These are phyloP conservation scores for Dolichopus griseipennis DNA, from an alignment of 2,888 invertebrate genomes.

Conservation along the genomic window DNA sequence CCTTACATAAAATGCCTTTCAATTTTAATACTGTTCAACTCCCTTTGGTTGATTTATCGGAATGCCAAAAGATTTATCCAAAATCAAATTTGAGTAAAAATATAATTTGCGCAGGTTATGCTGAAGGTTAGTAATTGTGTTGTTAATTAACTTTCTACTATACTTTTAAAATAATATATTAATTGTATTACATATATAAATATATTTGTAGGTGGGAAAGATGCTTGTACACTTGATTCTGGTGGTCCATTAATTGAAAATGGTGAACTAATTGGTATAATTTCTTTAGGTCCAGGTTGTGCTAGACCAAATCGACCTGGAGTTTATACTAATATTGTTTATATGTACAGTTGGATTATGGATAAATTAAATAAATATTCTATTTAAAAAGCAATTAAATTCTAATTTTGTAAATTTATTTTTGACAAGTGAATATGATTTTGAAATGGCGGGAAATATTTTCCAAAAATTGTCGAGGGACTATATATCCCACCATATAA, in stretches of 20 bases:
- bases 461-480: too few species aligned
- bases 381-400: neutral
- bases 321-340: neutral
- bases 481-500: too few species aligned
- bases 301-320: neutral
- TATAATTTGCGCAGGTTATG: neutral
- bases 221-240: neutral
- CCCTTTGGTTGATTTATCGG: neutral
- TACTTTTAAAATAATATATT: neutral
- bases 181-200: neutral
- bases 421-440: too few species aligned
- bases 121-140: neutral
- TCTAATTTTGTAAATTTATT: too few species aligned
- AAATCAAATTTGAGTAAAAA: neutral
- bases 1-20: neutral
- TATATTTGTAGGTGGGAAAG: neutral
- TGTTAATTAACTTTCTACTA: neutral
- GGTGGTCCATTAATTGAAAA: constrained; percentile 1
- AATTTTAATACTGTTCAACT: neutral
- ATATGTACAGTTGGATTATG: neutral
- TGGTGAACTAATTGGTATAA: neutral
- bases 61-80: neutral
- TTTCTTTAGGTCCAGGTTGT: neutral
- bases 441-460: too few species aligned
- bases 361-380: neutral